These are phyloP conservation scores for Paracanthobrama guichenoti DNA, from an alignment of 2,113 vertebrate species.

Conservation along the genomic window DNA sequence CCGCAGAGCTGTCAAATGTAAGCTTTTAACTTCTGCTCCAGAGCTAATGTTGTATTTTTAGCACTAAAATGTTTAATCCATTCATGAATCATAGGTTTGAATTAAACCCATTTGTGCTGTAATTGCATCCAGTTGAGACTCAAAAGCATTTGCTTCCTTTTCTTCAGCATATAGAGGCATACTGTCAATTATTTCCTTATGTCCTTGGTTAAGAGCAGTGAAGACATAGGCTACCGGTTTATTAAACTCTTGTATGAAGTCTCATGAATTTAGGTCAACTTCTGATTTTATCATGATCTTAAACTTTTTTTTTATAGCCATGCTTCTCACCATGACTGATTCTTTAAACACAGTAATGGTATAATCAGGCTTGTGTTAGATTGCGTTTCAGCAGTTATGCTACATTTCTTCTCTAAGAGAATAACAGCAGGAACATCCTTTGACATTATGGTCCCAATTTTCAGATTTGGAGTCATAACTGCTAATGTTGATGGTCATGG, in stretches of 20 bases:
- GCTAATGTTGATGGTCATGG: background rate
- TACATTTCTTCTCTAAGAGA: background rate
- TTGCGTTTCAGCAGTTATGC: background rate
- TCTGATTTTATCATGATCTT: background rate
- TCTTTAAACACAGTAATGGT: background rate
- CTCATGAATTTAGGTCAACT: constrained; percentile 3
- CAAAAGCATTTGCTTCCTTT: constrained; percentile 1
- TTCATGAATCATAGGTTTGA: background rate
- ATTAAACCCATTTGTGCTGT: background rate
- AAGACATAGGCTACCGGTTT: no score
- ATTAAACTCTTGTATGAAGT: background rate
- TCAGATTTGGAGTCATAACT: background rate
- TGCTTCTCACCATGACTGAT: background rate
- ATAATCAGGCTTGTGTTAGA: background rate
- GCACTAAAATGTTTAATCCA: background rate
- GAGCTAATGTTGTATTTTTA: background rate
- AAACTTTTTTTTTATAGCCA: background rate
- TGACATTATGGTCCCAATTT: background rate
- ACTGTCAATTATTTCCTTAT: background rate
- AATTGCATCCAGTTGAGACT: background rate
- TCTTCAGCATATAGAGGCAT: background rate
- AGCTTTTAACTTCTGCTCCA: background rate
- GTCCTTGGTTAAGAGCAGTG: background rate
- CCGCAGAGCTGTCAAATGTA: background rate
- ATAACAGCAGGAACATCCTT: constrained; percentile 3